These are phyloP conservation scores for Pherbina coryleti DNA, from an alignment of 2,888 invertebrate species.

Conservation along the genomic window DNA sequence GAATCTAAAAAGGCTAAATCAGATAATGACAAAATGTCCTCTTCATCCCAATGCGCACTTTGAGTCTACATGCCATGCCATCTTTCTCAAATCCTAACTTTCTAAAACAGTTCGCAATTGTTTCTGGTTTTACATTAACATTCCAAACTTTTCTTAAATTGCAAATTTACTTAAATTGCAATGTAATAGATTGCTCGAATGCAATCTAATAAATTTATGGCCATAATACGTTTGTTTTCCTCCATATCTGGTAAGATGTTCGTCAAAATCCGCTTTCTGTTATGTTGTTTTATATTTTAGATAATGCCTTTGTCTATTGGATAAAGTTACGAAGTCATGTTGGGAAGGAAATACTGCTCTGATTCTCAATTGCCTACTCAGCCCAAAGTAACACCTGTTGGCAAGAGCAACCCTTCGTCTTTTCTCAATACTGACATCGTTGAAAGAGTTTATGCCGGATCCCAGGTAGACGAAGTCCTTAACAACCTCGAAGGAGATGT, in stretches of 20 bases:
- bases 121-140: conserved; percentile 13
- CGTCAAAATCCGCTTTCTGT: conserved; percentile 41
- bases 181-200: too few species aligned
- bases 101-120: conserved; percentile 19
- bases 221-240: conserved; percentile 22
- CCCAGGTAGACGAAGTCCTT: too few species aligned
- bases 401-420: too few species aligned
- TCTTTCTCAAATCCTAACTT: conserved; percentile 28
- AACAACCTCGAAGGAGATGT: too few species aligned
- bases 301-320: conserved; percentile 44
- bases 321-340: conserved; percentile 42
- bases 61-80: conserved; percentile 25
- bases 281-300: conserved; percentile 40
- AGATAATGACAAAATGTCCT: conserved; percentile 28
- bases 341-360: conserved; percentile 45
- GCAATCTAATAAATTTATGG: conserved; percentile 29
- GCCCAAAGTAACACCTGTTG: too few species aligned
- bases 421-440: too few species aligned
- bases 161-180: too few species aligned
- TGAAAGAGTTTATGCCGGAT: too few species aligned
- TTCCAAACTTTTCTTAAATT: conserved; percentile 23
- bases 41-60: conserved; percentile 31
- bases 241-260: conserved; percentile 40
- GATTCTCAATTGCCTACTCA: too few species aligned
- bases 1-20: conserved; percentile 19